Percentiles rank a stretch among this genome's conserved stretches.
phyloP scores from a whole-genome alignment of 2,113 vertebrate genomes.

The Pycnonotus jocosus region DNA sequence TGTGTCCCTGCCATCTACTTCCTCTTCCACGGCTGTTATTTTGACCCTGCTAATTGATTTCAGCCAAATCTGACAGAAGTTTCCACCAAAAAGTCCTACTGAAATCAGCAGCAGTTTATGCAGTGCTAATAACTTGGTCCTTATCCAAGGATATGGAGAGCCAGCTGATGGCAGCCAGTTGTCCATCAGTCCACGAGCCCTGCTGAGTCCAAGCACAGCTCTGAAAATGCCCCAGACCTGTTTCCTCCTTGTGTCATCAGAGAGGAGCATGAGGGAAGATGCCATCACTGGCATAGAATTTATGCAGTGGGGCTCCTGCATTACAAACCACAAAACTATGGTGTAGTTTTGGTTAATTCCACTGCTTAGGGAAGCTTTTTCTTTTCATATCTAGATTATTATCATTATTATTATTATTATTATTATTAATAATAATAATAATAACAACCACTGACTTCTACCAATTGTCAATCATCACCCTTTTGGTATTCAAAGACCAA shows the following conservation, averaged over 20 bases:
- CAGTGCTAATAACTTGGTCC: not conserved
- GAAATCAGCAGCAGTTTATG: not conserved
- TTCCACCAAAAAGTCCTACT: not conserved
- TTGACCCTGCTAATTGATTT: not conserved
- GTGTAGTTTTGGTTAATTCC: not conserved
- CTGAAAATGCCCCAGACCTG: not conserved
- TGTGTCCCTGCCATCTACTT: not conserved
- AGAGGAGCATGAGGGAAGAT: rapidly evolving
- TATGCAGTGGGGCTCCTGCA: not conserved
- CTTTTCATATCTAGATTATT: not conserved
- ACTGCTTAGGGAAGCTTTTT: not conserved
- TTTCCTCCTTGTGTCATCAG: rapidly evolving
- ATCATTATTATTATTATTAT: no score
- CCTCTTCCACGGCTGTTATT: not conserved
- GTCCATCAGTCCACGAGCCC: rapidly evolving
- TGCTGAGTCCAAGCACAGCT: not conserved
- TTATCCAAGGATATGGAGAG: not conserved
- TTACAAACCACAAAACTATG: not conserved
- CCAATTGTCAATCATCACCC: not conserved
- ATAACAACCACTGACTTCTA: not conserved
- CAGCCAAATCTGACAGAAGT: not conserved
- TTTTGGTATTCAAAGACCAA: not conserved
- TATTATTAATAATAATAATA: not conserved
- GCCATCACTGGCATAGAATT: not conserved
- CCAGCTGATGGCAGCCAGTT: not conserved